Base-by-base conservation (phyloP, 2,113 vertebrate genomes). In the Neoarius graeffei region DNA sequence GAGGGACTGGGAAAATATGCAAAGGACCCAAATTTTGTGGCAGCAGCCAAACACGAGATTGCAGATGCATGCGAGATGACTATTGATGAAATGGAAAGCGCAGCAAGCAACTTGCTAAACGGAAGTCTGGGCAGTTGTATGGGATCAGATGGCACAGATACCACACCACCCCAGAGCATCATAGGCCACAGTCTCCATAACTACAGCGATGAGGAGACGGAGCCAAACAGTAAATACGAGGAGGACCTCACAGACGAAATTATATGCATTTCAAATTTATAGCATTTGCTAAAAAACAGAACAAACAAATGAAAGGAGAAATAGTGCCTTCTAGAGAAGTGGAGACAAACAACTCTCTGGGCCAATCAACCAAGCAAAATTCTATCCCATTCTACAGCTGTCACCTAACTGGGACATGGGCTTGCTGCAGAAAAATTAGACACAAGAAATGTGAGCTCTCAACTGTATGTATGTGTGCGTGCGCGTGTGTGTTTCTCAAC, bases 21-120 rank as follows among this genome's bases (percentile, higher is more conserved):
- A 25, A 97, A 96, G 92, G 98, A 99, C 93, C 98, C 98, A 48
- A 98, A 97, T 83, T 99, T 99, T 92, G 98, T 99, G 82, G 96
- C 97, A 0, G 97, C 94, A 0, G 96, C 98, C 17, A 99, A 98
- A 92, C 95, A 97, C 0, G 98, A 99, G 90, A 98, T 99, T 1
- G 98, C 98, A 0, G 98, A 99, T 23, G 98, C 98, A 25, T 99
- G 98, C 85, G 96, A 98, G 93, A 95, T 99, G 94, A 99, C 97
- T 69, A 98, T 99, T 0, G 98, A 99, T 0, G 98, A 99, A 94
- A 99, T 99, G 98, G 98, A 99, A 94, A 99, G 98, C 3, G 98
- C 98, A 0, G 98, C 98, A 77, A 98, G 97, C 89, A 96, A 96
- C 84, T 95, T 99, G 93, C 96, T 99, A 86, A 98, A 97, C 0